These are phyloP conservation scores for Thalassophryne amazonica DNA, from an alignment of 2,797 vertebrate species.

Conservation along the genomic window DNA sequence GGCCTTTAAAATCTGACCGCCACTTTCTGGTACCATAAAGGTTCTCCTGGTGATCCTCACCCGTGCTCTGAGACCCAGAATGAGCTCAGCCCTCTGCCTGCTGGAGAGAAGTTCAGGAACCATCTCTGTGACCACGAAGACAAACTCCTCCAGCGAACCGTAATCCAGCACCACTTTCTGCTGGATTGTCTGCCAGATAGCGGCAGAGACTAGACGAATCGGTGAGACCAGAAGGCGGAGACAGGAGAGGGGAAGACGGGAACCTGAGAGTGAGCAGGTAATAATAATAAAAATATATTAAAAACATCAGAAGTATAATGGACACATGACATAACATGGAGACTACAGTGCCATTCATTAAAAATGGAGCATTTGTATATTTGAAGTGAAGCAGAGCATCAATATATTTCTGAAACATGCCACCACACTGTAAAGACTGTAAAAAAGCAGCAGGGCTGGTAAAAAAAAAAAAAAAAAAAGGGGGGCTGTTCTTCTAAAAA, in stretches of 20 bases:
- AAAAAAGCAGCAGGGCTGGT: no score
- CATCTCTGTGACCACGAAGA: slow-evolving; percentile 60
- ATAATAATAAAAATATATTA: slow-evolving; percentile 5
- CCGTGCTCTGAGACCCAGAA: slow-evolving; percentile 74
- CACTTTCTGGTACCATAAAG: no score
- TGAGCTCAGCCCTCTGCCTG: slow-evolving; percentile 68
- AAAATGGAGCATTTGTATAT: no score
- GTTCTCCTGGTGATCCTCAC: slow-evolving; percentile 43
- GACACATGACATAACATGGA: no score
- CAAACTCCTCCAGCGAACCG: slow-evolving; percentile 72
- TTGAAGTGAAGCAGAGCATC: no score
- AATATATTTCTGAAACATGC: no score
- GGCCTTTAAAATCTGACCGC: no score
- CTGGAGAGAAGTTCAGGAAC: slow-evolving; percentile 68
- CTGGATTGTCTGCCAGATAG: slow-evolving; percentile 68
- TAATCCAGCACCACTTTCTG: slow-evolving; percentile 60
- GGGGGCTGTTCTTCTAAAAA: slow-evolving; percentile 43
- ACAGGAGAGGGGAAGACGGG: slow-evolving; percentile 30
- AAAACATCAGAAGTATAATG: no score
- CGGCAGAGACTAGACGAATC: slow-evolving; percentile 62
- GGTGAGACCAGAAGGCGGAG: slow-evolving; percentile 57
- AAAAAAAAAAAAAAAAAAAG: slow-evolving; percentile 11
- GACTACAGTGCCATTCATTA: no score
- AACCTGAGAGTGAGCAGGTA: slow-evolving; percentile 1
- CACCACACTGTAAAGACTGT: no score